Evolutionary conservation across 2,797 vertebrate species (phyloP).

Genomic region (Syngnathus acus): DNA sequence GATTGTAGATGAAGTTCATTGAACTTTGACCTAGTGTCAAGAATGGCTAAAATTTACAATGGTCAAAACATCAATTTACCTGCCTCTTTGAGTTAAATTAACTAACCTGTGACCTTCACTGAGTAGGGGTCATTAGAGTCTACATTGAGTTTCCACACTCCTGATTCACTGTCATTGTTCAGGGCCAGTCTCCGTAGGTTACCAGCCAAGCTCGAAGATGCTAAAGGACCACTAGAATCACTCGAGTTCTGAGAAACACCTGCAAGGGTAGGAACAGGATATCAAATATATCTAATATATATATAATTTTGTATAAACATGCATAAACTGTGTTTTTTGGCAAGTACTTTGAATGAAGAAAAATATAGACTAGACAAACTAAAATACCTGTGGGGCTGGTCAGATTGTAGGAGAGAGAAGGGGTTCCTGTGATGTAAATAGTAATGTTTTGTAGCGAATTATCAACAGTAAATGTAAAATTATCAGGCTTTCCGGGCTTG

Average conservation of each 20-base stretch:
- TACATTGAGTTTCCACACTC: conserved; percentile 54
- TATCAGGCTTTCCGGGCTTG: conserved; percentile 37
- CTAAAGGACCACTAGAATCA: conserved; percentile 44
- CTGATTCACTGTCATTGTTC: conserved; percentile 36
- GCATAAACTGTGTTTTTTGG: no score
- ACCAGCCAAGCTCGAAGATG: conserved; percentile 42
- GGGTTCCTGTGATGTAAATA: conserved; percentile 55
- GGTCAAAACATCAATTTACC: background rate
- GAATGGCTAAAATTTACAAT: background rate
- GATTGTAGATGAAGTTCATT: conserved; percentile 48
- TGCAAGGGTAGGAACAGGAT: conserved; percentile 12
- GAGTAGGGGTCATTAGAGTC: conserved; percentile 40
- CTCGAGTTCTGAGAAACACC: conserved; percentile 51
- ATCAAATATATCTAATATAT: no score
- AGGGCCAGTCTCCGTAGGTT: conserved; percentile 51
- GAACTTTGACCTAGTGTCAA: conserved; percentile 53
- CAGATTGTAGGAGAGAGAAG: conserved; percentile 47
- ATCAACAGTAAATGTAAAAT: conserved; percentile 57
- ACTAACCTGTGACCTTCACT: conserved; percentile 58
- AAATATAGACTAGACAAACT: background rate
- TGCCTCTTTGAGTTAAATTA: background rate
- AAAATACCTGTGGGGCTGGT: conserved; percentile 49
- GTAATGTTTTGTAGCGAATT: conserved; percentile 43
- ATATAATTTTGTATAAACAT: no score
- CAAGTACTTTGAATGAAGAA: background rate